Evolutionary conservation across 2,888 invertebrate species (phyloP), one percentile per base, ranked within the genome.

Genomic region (Teleiodes luculella): DNA sequence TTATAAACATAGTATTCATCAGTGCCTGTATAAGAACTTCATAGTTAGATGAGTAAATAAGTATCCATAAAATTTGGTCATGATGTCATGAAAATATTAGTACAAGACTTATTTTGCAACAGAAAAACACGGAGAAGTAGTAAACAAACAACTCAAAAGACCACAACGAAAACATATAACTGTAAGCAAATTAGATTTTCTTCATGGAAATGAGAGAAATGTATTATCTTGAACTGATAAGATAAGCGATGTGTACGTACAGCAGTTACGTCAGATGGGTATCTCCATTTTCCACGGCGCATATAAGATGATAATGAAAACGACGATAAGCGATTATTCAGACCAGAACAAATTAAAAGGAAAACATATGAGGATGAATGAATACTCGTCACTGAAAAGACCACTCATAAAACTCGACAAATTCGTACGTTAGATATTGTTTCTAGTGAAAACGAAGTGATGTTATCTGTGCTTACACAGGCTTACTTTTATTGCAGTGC

Each of bases 191-290:
- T 13, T 6, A 36, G 24, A 24, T 36, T 13, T 24, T 28, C 24
- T 68, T 62, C 60, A 67, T 62, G 59, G 61, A 67, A 71, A 63
- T 53, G 53, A 58, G 54, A 56, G 57, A 43, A n/a, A 60, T 72
- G 16, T 1, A 30, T 30, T 16, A 24, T 24, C 24, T 37, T 33
- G 14, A 36, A n/a, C 36, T n/a, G 49, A 51, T 51, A 56, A 60
- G 55, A 61, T 59, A 64, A 60, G 61, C 61, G 20, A 54, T 64
- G 58, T 62, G 58, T 54, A 64, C 63, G 58, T 54, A 64, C 63
- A 65, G 57, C 53, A 58, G 50, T 61, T 55, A 53, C 48, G 58
- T 52, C 39, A 31, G 45, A 55, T 37, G 24, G 50, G 18, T 24
- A 13, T 13, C 43, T 48, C n/a, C 53, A 47, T 43, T 16, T 45